Percentiles rank a stretch among this genome's conserved stretches.
Evolutionary conservation across 2,113 vertebrate species (phyloP).

Genomic region (Pagrus major): DNA sequence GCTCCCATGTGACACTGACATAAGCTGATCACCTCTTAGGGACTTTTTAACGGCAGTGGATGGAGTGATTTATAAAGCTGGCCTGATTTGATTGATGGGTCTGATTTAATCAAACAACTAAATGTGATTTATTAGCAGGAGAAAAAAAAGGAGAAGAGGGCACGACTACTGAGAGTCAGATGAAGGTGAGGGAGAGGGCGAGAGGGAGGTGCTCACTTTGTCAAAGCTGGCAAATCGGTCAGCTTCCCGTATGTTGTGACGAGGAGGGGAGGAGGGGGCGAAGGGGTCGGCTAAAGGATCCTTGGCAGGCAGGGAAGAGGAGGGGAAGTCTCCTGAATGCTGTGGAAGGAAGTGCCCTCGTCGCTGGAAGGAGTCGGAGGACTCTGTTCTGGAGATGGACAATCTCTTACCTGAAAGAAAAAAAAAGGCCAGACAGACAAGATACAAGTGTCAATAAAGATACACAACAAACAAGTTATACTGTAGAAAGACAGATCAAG

Average conservation of each 20-base stretch:
- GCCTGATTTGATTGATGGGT: constrained; percentile 36
- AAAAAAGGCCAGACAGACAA: constrained; percentile 47
- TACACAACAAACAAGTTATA: neutral
- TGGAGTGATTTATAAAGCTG: constrained; percentile 62
- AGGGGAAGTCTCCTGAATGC: constrained; percentile 87
- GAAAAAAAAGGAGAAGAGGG: constrained; percentile 32
- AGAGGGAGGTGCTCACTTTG: constrained; percentile 94
- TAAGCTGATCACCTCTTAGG: neutral
- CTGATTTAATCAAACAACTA: constrained; percentile 1
- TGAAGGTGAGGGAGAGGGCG: constrained; percentile 77
- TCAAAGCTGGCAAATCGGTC: constrained; percentile 97
- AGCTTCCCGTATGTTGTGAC: constrained; percentile 88
- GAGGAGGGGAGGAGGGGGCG: constrained; percentile 90
- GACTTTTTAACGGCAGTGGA: constrained; percentile 69
- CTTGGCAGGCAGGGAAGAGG: constrained; percentile 92
- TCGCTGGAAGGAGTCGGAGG: constrained; percentile 93
- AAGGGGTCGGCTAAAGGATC: constrained; percentile 92
- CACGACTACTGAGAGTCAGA: constrained; percentile 76
- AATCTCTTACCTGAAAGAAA: constrained; percentile 91
- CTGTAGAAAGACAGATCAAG: neutral
- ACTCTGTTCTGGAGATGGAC: constrained; percentile 90
- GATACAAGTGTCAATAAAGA: neutral
- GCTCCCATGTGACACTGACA: neutral
- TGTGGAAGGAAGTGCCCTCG: constrained; percentile 92
- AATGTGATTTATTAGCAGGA: constrained; percentile 41